Percentiles rank a stretch among this genome's conserved stretches.
Conservation (phyloP, 2,888 invertebrate species). For the Empis livida region DNA sequence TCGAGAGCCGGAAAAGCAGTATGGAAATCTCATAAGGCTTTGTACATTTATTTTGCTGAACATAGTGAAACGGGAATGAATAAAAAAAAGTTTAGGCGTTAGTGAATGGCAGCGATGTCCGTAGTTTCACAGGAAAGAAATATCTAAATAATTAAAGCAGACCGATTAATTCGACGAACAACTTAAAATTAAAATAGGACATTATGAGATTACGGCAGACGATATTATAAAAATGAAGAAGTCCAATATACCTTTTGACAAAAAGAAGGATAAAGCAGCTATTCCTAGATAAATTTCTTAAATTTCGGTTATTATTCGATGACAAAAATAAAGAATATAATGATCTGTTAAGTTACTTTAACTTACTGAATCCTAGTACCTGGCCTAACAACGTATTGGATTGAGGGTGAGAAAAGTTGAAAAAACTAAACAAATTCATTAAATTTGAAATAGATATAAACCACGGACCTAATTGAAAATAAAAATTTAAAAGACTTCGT, state of each 20-base stretch:
- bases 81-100: background rate
- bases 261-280: background rate
- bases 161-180: background rate
- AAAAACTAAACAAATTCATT: background rate
- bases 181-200: background rate
- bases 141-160: background rate
- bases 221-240: background rate
- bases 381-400: too few species aligned
- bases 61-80: background rate
- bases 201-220: background rate
- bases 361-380: background rate
- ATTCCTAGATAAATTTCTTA: background rate
- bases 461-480: too few species aligned
- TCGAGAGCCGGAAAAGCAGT: background rate
- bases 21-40: background rate
- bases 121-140: background rate
- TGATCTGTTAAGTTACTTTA: background rate
- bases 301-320: background rate
- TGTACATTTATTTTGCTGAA: background rate
- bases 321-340: background rate
- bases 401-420: background rate
- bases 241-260: background rate
- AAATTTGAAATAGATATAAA: background rate
- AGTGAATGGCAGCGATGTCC: background rate
- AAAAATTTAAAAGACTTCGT: too few species aligned